Evolutionary conservation across 2,113 vertebrate genomes (phyloP).

Genomic region (Dryoscopus gambensis): DNA sequence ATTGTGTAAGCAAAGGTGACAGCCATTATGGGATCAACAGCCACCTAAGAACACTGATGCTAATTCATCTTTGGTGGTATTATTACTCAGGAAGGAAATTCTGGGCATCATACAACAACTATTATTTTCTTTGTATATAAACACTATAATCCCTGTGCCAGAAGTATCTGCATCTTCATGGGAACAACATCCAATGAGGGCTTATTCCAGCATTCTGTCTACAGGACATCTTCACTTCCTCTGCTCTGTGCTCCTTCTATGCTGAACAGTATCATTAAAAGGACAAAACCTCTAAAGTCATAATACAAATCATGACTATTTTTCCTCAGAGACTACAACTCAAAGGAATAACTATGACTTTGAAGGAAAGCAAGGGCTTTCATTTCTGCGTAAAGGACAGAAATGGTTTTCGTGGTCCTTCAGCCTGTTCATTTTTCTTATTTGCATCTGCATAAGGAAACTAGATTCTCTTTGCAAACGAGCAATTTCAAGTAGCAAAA

Average conservation of each 20-base stretch:
- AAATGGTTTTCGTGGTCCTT: neutral
- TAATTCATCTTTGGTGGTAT: neutral
- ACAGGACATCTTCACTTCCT: neutral
- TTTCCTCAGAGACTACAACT: neutral
- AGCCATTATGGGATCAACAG: conserved; percentile 33
- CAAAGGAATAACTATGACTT: neutral
- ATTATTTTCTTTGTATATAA: neutral
- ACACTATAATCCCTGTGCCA: neutral
- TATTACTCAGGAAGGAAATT: neutral
- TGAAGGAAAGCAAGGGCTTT: neutral
- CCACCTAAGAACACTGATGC: neutral
- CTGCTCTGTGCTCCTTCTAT: neutral
- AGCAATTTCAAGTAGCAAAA: neutral
- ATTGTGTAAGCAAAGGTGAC: neutral
- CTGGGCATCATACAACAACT: neutral
- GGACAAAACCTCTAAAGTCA: neutral
- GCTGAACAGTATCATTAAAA: neutral
- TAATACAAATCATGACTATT: neutral
- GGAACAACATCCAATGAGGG: neutral
- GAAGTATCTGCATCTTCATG: neutral
- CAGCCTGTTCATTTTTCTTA: neutral
- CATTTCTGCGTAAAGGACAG: neutral
- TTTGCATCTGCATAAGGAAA: neutral
- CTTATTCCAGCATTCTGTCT: neutral
- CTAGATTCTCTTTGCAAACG: neutral